Evolutionary conservation across 2,113 vertebrate genomes (phyloP).

Genomic region (Pica pica): DNA sequence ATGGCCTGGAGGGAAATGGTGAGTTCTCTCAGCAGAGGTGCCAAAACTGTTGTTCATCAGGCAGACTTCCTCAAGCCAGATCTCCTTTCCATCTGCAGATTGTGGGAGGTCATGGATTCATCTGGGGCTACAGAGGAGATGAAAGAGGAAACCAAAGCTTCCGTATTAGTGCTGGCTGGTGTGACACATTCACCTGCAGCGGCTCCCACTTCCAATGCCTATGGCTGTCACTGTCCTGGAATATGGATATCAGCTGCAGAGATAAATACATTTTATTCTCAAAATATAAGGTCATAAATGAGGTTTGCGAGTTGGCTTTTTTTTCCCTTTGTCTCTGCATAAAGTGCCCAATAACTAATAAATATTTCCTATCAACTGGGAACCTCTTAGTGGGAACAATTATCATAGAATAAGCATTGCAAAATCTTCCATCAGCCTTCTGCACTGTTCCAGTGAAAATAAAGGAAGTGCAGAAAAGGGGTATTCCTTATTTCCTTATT

Average conservation of each 20-base stretch:
- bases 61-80: background rate
- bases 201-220: background rate
- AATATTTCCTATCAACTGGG: background rate
- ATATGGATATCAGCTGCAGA: background rate
- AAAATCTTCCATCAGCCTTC: background rate
- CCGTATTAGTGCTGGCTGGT: background rate
- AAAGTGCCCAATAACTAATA: background rate
- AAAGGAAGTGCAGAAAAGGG: background rate
- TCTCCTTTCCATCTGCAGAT: background rate
- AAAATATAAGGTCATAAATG: background rate
- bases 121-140: background rate
- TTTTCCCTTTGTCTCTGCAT: background rate
- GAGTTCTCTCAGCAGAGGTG: background rate
- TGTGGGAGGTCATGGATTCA: background rate
- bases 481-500: background rate
- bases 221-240: background rate
- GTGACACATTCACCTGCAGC: background rate
- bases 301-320: accelerated
- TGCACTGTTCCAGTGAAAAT: background rate
- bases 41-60: background rate
- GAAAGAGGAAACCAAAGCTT: background rate
- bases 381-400: background rate
- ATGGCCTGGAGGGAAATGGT: background rate
- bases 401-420: background rate
- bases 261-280: background rate